Evolutionary conservation across 64 coral and sea anemone species (phyloP).

Genomic region (Pocillopora verrucosa): DNA sequence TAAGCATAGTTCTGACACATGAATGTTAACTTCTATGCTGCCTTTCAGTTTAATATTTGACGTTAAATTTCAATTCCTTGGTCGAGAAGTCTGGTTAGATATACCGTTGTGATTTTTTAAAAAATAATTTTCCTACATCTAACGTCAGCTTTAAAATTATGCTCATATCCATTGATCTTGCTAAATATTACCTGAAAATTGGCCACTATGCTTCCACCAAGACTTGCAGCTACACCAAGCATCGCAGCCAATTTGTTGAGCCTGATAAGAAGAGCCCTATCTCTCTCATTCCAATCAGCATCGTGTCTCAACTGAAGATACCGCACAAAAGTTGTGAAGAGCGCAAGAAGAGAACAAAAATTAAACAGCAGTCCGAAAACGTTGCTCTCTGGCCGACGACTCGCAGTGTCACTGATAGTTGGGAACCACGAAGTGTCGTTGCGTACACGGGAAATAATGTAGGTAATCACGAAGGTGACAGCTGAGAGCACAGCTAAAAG

Average conservation of each 20-base stretch:
- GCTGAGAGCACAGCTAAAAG: constrained; percentile 42
- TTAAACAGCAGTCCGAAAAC: constrained; percentile 88
- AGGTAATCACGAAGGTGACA: constrained; percentile 61
- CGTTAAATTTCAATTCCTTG: no score
- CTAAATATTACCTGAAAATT: constrained; percentile 87
- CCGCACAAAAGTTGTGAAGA: constrained; percentile 64
- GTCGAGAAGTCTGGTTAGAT: no score
- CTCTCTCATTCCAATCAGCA: constrained; percentile 86
- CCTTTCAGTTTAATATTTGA: no score
- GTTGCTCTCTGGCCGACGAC: constrained; percentile 77
- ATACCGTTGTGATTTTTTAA: no score
- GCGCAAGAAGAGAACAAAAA: constrained; percentile 58
- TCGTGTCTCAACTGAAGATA: constrained; percentile 90
- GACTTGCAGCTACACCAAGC: constrained; percentile 41
- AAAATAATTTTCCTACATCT: no score
- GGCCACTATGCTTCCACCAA: constrained; percentile 75
- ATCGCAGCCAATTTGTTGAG: constrained; percentile 67
- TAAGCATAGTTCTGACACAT: no score
- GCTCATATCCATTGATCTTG: background rate
- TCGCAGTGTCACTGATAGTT: constrained; percentile 44
- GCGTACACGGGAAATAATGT: constrained; percentile 36
- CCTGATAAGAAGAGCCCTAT: constrained; percentile 44
- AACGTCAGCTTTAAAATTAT: no score
- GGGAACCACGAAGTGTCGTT: constrained; percentile 79
- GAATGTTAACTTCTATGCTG: no score